These are phyloP conservation scores for Leptocoma aspasia DNA, from an alignment of 2,113 vertebrate genomes.

Conservation along the genomic window DNA sequence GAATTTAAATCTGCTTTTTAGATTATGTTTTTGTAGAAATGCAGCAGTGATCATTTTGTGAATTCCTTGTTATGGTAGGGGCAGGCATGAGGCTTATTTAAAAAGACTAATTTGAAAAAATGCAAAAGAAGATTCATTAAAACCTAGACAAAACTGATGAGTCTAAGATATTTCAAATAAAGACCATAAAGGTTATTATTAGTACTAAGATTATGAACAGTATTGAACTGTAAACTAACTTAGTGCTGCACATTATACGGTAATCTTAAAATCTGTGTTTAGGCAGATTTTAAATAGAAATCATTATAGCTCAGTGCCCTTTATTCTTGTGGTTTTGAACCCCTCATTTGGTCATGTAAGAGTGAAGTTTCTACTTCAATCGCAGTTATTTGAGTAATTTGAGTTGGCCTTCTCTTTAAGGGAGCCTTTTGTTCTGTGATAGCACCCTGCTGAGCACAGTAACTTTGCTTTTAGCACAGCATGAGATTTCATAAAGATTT, in stretches of 20 bases:
- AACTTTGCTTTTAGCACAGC: constrained; percentile 41
- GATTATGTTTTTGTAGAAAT: not conserved
- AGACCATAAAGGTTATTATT: not conserved
- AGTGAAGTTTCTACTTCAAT: constrained; percentile 1
- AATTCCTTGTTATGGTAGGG: not conserved
- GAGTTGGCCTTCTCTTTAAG: constrained; percentile 19
- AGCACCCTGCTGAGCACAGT: not conserved
- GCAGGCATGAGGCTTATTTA: not conserved
- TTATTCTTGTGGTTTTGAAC: constrained; percentile 16
- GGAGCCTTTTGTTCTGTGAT: constrained; percentile 23
- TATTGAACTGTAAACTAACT: not conserved
- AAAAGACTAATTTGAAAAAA: not conserved
- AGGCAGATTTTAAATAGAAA: not conserved
- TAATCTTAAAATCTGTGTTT: not conserved
- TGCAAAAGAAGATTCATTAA: not conserved
- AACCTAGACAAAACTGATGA: not conserved
- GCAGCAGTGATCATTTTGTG: not conserved
- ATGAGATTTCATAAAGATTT: not conserved
- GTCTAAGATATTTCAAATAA: not conserved
- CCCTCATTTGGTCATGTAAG: constrained; percentile 20
- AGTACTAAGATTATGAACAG: not conserved
- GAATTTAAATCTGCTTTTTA: not conserved
- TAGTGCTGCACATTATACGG: not conserved
- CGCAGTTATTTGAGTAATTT: not conserved
- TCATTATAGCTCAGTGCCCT: not conserved